Base-by-base conservation (phyloP, 2,113 vertebrate species). In the Campylomormyrus numenius region DNA sequence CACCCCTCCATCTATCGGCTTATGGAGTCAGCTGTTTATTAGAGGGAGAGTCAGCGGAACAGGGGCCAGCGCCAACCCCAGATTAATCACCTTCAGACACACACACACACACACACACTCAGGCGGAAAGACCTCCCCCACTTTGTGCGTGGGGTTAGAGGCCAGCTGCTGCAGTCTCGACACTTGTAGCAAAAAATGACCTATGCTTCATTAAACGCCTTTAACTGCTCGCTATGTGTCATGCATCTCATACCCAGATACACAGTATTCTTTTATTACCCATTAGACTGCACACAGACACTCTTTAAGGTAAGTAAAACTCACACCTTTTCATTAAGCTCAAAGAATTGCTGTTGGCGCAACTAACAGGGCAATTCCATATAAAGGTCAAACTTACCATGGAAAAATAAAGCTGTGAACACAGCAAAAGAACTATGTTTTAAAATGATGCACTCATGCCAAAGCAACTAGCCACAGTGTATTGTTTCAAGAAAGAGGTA, bases 201-300 rank as follows among this genome's bases (percentile, higher is more conserved):
- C 91, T 92, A 95, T 95, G 93, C 94, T 95, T 95, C 95, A 95
- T 95, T 95, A 92, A 95, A 94, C 90, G 86, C 92, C 94, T 96
- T 95, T 95, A 95, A 94, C 90, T 1, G 74, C 90, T 48, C 91
- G 90, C 21, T 27, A 39, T 93, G 94, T 91, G 58, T 92, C 90
- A 35, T 42, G 48, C 17, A 62, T 42, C 70, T 48, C 49, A 24
- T 91, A 91, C 90, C 90, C 91, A 91, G 91, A 91, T 89, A 93
- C 92, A 92, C 89, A 31, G 91, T 93, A 84, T 92, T 89, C 90
- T 92, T 92, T 89, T 94, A 89, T 94, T 94, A 84, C n/a, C 52
- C 27, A 46, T 85, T 74, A 31, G 49, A 45, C 70, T 62, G 50
- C n/a, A 88, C 45, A 39, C 39, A 19, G 50, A 90, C 42, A 21